Evolutionary conservation across 2,797 vertebrate species (phyloP), one percentile per base, ranked within the genome.

Genomic region (Passerculus sandwichensis): DNA sequence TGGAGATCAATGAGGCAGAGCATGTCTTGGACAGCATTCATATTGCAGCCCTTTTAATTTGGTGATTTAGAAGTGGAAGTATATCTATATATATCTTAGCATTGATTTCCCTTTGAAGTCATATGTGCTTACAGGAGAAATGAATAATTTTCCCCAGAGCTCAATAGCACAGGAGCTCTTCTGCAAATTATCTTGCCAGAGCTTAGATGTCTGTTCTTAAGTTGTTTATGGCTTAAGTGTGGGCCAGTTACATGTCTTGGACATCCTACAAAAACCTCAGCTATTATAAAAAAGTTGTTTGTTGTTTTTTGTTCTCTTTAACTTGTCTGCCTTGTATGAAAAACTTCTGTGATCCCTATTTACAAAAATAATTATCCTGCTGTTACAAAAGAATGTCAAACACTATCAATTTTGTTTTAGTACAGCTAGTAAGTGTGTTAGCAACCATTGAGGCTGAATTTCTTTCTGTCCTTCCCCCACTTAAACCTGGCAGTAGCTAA

Each of bases 21-120:
- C 9, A 15, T 23, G 30, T 73, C 21, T 93, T 0, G 0, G 30
- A 80, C 8, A 83, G 8, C 9, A 8, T 48, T 48, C 8, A 25
- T 75, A 18, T 84, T 71, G n/a, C 27, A 38, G 15, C 19, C 0
- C 34, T 90, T 74, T 71, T 76, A 70, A 61, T 66, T 26, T 66
- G 29, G 34, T 34, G n/a, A 27, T 85, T 72, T 85, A 48, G 51
- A 88, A 80, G 29, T 29, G 69, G 36, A 38, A 38, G 36, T 38
- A 38, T 38, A 38, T 38, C 36, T 3, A 10, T 26, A 16, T 30
- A 10, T 69, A 8, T 6, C 10, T 51, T 88, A 20, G 32, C 22
- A 36, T 13, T 73, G 59, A 70, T 79, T 79, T 87, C 8, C 13
- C 50, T 89, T 89, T 67, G 40, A 91, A 85, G 40, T 61, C 15